Conservation (phyloP, 2,797 vertebrate species). For the Muraenolepis orangiensis region DNA sequence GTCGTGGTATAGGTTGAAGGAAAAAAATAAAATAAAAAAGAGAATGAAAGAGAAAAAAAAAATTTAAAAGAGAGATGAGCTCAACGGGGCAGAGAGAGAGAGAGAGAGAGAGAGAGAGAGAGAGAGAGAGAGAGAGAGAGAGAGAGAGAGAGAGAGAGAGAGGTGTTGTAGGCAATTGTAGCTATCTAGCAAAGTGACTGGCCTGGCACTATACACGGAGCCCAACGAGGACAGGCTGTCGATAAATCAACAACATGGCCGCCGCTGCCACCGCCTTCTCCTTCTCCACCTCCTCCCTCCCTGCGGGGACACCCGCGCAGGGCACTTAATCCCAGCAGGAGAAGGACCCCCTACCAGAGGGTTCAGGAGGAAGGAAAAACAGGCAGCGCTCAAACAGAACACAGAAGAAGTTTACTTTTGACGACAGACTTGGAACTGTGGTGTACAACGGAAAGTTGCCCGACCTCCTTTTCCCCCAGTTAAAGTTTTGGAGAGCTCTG, state of each 20-base stretch:
- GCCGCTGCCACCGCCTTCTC: too few relatives aligned
- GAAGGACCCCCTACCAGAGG: not conserved
- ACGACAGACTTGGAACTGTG: not conserved
- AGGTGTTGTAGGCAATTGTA: not conserved
- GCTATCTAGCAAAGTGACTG: not conserved
- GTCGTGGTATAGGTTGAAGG: not conserved
- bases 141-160: not conserved
- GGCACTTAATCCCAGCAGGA: not conserved
- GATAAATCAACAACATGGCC: constrained; percentile 1
- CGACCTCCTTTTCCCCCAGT: not conserved
- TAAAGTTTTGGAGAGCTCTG: too few relatives aligned
- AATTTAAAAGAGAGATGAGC: not conserved
- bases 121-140: not conserved
- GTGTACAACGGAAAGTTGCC: not conserved
- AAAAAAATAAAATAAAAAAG: not conserved
- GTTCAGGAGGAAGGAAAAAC: not conserved
- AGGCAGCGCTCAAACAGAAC: not conserved
- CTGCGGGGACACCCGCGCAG: not conserved
- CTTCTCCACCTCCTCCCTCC: not conserved
- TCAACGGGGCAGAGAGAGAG: not conserved
- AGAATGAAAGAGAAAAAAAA: not conserved
- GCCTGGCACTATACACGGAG: not conserved
- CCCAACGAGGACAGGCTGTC: not conserved
- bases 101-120: not conserved
- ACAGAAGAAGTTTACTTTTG: not conserved